phyloP scores from a whole-genome alignment of 2,797 vertebrate species.

The Psittacula derbiana region DNA sequence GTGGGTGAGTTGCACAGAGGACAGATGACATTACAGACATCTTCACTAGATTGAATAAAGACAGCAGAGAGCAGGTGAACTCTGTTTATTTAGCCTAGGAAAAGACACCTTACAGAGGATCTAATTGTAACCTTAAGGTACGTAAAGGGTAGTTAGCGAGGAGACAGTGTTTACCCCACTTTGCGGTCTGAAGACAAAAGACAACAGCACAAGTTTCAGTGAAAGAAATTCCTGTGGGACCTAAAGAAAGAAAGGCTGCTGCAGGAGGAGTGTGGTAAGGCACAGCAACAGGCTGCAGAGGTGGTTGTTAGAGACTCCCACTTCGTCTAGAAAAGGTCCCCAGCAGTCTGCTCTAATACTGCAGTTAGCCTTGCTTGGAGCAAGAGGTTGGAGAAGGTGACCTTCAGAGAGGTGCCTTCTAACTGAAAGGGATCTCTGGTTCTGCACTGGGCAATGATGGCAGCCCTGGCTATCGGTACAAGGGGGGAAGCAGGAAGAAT shows the following conservation, averaged over 20 bases:
- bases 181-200: not conserved
- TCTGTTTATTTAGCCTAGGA: not conserved
- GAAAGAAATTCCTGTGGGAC: not conserved
- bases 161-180: not conserved
- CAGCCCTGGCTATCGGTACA: not conserved
- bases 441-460: not conserved
- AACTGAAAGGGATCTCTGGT: not conserved
- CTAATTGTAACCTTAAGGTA: not conserved
- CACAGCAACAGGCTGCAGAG: not conserved
- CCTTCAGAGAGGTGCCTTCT: not conserved
- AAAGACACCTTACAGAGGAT: not conserved
- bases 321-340: not conserved
- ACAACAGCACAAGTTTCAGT: not conserved
- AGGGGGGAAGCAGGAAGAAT: not conserved
- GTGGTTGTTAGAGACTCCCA: not conserved
- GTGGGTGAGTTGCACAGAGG: not conserved
- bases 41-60: not conserved
- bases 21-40: not conserved
- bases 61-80: not conserved
- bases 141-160: not conserved
- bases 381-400: not conserved
- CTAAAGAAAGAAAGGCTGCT: not conserved
- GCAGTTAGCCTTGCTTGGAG: not conserved
- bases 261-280: not conserved
- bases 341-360: not conserved